Evolutionary conservation across 2,797 vertebrate genomes (phyloP).

Genomic region (Delichon dasypus): DNA sequence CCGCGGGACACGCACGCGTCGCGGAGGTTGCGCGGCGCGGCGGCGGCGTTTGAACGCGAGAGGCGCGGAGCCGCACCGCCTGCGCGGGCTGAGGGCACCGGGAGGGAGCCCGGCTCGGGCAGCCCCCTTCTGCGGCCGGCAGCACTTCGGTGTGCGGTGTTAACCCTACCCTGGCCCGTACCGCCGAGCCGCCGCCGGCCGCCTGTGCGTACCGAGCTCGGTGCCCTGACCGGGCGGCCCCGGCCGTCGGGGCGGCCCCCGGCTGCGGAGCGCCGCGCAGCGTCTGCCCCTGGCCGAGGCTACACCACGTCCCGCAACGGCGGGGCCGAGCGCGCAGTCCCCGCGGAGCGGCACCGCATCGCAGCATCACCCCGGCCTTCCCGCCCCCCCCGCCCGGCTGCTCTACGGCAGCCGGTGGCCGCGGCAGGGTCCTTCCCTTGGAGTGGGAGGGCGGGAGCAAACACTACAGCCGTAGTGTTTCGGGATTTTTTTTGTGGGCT

Average conservation of each 20-base stretch:
- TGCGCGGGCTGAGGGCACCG: too few species aligned
- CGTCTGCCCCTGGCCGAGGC: background rate
- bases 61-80: background rate
- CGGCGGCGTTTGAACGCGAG: background rate
- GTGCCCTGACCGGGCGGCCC: background rate
- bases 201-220: background rate
- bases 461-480: background rate
- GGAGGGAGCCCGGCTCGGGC: background rate
- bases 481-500: too few species aligned
- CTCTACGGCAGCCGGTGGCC: background rate
- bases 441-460: background rate
- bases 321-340: background rate
- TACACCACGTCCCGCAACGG: background rate
- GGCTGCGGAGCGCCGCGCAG: background rate
- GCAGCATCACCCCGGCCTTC: background rate
- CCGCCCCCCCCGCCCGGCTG: background rate
- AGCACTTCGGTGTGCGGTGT: background rate
- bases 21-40: conserved; percentile 39
- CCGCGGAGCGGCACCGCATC: background rate
- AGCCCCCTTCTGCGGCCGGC: background rate
- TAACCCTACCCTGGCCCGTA: background rate
- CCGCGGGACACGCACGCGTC: background rate
- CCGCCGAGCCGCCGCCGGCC: background rate
- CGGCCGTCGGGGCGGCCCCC: background rate
- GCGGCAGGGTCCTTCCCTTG: background rate